Evolutionary conservation across 2,888 invertebrate species (phyloP), one percentile per base, ranked within the genome.

Genomic region (Hirtodrosophila cameraria): DNA sequence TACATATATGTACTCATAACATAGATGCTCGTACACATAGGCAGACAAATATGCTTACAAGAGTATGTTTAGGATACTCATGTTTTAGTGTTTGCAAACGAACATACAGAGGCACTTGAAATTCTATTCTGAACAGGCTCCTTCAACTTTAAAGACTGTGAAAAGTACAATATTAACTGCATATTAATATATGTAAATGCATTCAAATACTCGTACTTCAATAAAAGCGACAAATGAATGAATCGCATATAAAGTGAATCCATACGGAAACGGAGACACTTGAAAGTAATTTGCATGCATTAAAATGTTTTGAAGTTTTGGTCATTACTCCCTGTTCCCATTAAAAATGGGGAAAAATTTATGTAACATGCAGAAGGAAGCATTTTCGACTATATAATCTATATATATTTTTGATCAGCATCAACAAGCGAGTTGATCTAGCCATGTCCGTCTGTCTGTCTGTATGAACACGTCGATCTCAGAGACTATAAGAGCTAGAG

Each of bases 181-280:
- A 42, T 43, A 64, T 43, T 43, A 42, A 38, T 20, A 27, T 2
- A 31, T n/a, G 25, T 9, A 45, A n/a, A 45, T 12, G 30, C 27
- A 35, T 73, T 54, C 28, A 27, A n/a, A n/a, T n/a, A n/a, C n/a
- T n/a, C n/a, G n/a, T 41, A 63, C 75, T 70, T 69, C 57, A 74
- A 63, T 54, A 28, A 33, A 30, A 63, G 58, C 75, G 70, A 63
- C 71, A 71, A 63, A 58, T 50, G 54, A 41, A 49, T 38, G 33
- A 42, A 52, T 69, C 59, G 59, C 46, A 64, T 59, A 53, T 50
- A 48, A 70, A 69, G 35, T 57, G 70, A 27, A 53, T 53, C 36
- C 69, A 69, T 39, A 46, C 69, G 75, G 75, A 74, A 62, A 43
- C 23, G 18, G 30, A 69, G 49, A 54, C 53, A 75, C 63, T 62